Conservation (phyloP, 1,140 invertebrate species). For the Coelopa frigida region DNA sequence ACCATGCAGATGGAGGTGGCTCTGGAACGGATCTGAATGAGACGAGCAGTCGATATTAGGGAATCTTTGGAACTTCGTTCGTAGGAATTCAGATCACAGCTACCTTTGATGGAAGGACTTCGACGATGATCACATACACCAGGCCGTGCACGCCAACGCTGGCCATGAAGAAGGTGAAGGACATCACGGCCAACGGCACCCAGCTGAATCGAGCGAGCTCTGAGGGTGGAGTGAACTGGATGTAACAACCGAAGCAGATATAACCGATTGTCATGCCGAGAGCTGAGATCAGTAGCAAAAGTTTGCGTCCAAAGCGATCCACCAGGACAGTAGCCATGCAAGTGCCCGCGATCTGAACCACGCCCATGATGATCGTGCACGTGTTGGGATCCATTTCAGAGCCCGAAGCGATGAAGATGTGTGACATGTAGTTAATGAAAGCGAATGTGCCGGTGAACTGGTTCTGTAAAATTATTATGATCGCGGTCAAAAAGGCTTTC, state of each 20-base stretch:
- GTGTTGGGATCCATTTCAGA: constrained; percentile 52
- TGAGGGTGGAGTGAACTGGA: constrained; percentile 7
- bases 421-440: constrained; percentile 51
- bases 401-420: constrained; percentile 61
- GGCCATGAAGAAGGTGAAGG: constrained; percentile 29
- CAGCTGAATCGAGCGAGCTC: constrained; percentile 26
- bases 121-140: constrained; percentile 31
- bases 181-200: constrained; percentile 32
- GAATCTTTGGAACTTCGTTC: background rate
- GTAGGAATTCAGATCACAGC: background rate
- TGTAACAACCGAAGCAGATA: constrained; percentile 8
- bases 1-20: constrained; percentile 25
- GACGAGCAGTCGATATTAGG: background rate
- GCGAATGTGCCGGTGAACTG: constrained; percentile 50
- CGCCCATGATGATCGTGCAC: constrained; percentile 66
- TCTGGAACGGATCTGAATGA: constrained; percentile 33
- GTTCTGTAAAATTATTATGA: constrained; percentile 28
- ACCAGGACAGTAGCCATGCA: constrained; percentile 9
- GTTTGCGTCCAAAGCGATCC: constrained; percentile 18
- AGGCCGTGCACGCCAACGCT: constrained; percentile 32
- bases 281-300: constrained; percentile 15
- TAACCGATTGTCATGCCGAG: constrained; percentile 13
- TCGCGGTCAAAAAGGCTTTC: constrained; percentile 20
- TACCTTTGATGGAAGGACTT: constrained; percentile 35
- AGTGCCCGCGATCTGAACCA: constrained; percentile 28